These are phyloP conservation scores for Cervus canadensis DNA, from an alignment of 2,113 vertebrate species.

Conservation along the genomic window DNA sequence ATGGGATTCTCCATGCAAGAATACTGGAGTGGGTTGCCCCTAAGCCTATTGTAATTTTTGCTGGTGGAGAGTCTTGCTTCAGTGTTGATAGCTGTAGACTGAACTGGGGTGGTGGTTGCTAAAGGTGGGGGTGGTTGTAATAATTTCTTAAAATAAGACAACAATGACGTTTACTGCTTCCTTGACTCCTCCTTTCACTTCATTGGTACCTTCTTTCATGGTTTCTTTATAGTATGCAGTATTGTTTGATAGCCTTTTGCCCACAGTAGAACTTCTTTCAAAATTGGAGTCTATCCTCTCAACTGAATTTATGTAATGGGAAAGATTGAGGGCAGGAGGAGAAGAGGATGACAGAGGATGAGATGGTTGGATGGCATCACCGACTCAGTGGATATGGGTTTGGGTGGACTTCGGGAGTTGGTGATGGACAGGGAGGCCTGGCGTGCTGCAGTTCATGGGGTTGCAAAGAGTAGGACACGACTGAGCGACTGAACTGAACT, in stretches of 20 bases:
- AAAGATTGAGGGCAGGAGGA: no score
- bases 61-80: neutral
- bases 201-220: neutral
- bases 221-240: neutral
- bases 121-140: neutral
- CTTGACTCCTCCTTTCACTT: neutral
- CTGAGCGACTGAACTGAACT: no score
- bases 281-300: neutral
- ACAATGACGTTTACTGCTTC: accelerated
- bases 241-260: neutral
- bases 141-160: neutral
- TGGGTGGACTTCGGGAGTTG: no score
- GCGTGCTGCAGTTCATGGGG: no score
- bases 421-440: no score
- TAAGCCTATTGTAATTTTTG: neutral
- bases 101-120: neutral
- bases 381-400: no score
- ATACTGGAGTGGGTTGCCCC: neutral
- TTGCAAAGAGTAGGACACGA: no score
- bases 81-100: neutral
- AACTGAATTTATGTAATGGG: neutral
- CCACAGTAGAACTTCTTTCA: neutral
- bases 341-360: no score
- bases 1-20: neutral
- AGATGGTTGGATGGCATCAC: no score